These are phyloP conservation scores for Actinernus sp. DNA, from an alignment of 92 coral and sea anemone genomes.

Conservation along the genomic window DNA sequence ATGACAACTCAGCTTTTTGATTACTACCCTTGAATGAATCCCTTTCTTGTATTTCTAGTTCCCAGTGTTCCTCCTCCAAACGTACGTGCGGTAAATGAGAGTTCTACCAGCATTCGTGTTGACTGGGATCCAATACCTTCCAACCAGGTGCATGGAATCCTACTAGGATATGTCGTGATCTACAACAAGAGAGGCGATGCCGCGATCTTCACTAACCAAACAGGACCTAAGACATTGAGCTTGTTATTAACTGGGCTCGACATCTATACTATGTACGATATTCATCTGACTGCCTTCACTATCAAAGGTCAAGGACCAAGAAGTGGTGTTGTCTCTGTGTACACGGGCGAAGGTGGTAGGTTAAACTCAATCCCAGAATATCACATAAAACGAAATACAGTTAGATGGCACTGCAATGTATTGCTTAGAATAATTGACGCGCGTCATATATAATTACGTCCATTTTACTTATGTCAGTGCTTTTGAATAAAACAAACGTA, in stretches of 20 bases:
- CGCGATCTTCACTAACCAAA: background rate
- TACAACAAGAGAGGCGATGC: conserved; percentile 1
- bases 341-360: background rate
- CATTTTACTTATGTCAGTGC: too few relatives aligned
- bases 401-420: too few relatives aligned
- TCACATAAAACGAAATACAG: too few relatives aligned
- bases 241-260: background rate
- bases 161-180: background rate
- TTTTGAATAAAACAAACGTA: too few relatives aligned
- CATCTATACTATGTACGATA: background rate
- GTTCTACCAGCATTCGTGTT: conserved; percentile 2
- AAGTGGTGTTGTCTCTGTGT: background rate
- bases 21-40: too few relatives aligned
- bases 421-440: too few relatives aligned
- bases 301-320: conserved; percentile 3
- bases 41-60: too few relatives aligned
- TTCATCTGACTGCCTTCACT: background rate
- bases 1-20: too few relatives aligned
- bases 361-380: too few relatives aligned
- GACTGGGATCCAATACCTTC: conserved; percentile 15
- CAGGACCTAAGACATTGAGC: background rate
- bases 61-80: conserved; percentile 31
- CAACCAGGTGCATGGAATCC: background rate
- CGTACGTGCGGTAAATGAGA: conserved; percentile 8
- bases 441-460: too few relatives aligned